Percentiles rank a stretch among this genome's conserved stretches.
Evolutionary conservation across 2,797 vertebrate genomes (phyloP).

Genomic region (Philypnodon macrostomus): DNA sequence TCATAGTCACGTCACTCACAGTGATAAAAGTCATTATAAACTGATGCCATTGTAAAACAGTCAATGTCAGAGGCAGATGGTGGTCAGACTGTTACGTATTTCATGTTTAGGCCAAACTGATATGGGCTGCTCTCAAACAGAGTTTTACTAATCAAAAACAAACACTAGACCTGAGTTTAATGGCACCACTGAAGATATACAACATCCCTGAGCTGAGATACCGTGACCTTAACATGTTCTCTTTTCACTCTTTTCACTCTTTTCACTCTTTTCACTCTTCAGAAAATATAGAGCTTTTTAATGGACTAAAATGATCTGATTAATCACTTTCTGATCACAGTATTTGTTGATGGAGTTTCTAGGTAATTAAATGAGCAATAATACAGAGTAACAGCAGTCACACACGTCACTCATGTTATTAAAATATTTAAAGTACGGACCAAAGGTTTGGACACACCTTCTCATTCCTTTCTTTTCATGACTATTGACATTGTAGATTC

Average conservation of each 20-base stretch:
- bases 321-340: not conserved
- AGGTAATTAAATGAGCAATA: not conserved
- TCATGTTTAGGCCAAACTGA: slow-evolving; percentile 9
- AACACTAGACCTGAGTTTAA: slow-evolving; percentile 35
- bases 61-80: slow-evolving; percentile 39
- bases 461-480: no score
- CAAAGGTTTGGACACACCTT: no score
- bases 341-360: slow-evolving; percentile 1
- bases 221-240: not conserved
- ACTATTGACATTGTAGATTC: no score
- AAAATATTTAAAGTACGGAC: not conserved
- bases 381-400: no score
- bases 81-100: slow-evolving; percentile 12
- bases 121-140: slow-evolving; percentile 47
- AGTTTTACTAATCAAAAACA: slow-evolving; percentile 38
- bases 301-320: no score
- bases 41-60: slow-evolving; percentile 13
- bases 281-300: no score
- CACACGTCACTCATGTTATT: not conserved
- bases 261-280: no score
- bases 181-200: slow-evolving; percentile 32
- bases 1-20: slow-evolving; percentile 17
- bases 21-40: slow-evolving; percentile 22
- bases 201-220: slow-evolving; percentile 3
- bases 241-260: no score